Conservation (phyloP, 2,888 invertebrate genomes). For the Lasioglossum marginatum region DNA sequence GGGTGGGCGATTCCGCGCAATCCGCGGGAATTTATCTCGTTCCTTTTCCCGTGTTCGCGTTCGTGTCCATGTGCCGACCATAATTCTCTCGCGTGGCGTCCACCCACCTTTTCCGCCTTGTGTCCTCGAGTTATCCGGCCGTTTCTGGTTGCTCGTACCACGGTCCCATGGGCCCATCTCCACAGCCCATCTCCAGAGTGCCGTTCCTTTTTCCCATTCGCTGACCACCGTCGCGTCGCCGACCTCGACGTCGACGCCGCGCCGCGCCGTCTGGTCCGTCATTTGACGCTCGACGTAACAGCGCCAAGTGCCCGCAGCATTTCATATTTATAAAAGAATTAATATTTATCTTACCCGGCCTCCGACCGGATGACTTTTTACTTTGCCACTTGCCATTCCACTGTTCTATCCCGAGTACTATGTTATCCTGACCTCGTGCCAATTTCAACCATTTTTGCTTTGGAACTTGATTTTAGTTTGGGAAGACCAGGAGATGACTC, state of each 20-base stretch:
- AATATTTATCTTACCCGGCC: conserved; percentile 67
- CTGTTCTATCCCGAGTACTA: conserved; percentile 29
- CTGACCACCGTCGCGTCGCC: conserved; percentile 10
- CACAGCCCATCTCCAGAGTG: conserved; percentile 52
- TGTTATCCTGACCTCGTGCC: not conserved
- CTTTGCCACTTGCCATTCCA: conserved; percentile 50
- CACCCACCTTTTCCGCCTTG: not conserved
- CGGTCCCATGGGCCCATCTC: conserved; percentile 24
- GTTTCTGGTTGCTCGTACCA: conserved; percentile 29
- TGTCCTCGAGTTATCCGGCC: conserved; percentile 24
- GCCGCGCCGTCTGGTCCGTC: conserved; percentile 21
- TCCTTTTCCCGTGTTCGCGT: conserved; percentile 7
- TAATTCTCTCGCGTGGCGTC: conserved; percentile 16
- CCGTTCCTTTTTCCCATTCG: conserved; percentile 46
- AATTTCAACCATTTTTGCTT: not conserved
- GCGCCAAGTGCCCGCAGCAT: conserved; percentile 56
- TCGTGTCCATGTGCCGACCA: not conserved
- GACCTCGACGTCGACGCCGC: conserved; percentile 17
- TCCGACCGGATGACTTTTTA: conserved; percentile 62
- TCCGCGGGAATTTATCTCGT: conserved; percentile 50
- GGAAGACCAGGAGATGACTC: not conserved
- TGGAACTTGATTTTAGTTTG: not conserved
- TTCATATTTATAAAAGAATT: conserved; percentile 75
- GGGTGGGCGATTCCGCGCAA: conserved; percentile 28
- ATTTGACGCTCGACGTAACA: conserved; percentile 43